Evolutionary conservation across 1,140 invertebrate species (phyloP).

Genomic region (Gonioctena quinquepunctata): DNA sequence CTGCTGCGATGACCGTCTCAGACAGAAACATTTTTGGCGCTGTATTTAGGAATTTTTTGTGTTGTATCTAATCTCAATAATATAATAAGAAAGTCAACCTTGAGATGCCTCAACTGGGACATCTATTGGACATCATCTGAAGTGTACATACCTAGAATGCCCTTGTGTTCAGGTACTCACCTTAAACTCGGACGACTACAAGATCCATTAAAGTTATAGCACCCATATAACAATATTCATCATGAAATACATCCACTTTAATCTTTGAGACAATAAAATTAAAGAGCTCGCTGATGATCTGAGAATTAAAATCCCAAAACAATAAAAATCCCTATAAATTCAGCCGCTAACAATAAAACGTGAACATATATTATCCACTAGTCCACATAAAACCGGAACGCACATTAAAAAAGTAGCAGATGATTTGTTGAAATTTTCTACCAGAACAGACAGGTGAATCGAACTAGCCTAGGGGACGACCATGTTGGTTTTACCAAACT

Average conservation of each 20-base stretch:
- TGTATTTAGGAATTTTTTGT: too few species aligned
- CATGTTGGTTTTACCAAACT: slow-evolving; percentile 2
- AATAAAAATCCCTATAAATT: background rate
- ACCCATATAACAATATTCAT: background rate
- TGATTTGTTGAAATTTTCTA: slow-evolving; percentile 6
- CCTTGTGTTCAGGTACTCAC: too few species aligned
- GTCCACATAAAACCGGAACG: background rate
- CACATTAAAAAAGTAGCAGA: background rate
- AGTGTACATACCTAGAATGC: too few species aligned
- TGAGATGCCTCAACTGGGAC: too few species aligned
- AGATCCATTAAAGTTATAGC: too few species aligned
- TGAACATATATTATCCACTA: background rate
- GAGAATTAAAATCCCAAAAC: background rate
- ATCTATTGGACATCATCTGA: too few species aligned
- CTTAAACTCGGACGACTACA: too few species aligned
- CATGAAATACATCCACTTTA: background rate
- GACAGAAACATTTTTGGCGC: too few species aligned
- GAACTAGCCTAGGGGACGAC: background rate
- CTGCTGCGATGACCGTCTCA: too few species aligned
- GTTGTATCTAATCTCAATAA: too few species aligned
- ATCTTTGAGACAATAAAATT: background rate
- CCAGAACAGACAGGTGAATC: background rate
- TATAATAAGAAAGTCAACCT: too few species aligned
- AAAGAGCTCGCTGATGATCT: background rate
- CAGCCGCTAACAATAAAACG: background rate